These are phyloP conservation scores for Drosophila phalerata DNA, from an alignment of 2,888 invertebrate genomes.

Conservation along the genomic window DNA sequence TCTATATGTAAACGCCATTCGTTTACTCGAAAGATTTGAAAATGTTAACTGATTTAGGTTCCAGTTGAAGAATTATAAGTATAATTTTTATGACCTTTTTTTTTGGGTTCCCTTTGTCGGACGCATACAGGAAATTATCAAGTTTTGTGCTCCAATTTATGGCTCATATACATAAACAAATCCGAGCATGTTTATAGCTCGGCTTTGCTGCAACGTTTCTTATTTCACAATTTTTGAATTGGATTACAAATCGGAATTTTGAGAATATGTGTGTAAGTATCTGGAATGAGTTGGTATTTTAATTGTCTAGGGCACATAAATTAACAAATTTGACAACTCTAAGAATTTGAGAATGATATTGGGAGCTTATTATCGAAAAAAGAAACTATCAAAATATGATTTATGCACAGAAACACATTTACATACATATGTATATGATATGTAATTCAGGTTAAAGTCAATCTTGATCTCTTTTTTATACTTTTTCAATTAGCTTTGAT, in stretches of 20 bases:
- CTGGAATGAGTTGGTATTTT: slow-evolving; percentile 60
- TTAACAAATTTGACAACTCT: slow-evolving; percentile 53
- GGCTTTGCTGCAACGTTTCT: slow-evolving; percentile 44
- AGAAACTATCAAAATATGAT: slow-evolving; percentile 27
- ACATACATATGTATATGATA: not conserved
- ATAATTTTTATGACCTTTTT: slow-evolving; percentile 1
- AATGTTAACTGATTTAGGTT: slow-evolving; percentile 10
- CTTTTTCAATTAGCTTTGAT: not conserved
- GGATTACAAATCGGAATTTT: slow-evolving; percentile 32
- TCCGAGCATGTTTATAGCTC: slow-evolving; percentile 54
- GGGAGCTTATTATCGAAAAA: slow-evolving; percentile 10
- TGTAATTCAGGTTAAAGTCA: not conserved
- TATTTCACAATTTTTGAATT: slow-evolving; percentile 69
- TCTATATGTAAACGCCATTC: not conserved
- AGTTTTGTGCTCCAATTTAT: slow-evolving; percentile 56
- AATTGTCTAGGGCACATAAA: slow-evolving; percentile 64
- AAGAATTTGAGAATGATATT: slow-evolving; percentile 22
- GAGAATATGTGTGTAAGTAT: slow-evolving; percentile 13
- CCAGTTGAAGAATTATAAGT: slow-evolving; percentile 2
- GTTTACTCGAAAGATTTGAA: slow-evolving; percentile 22
- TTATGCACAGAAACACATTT: not conserved
- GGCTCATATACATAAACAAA: slow-evolving; percentile 58
- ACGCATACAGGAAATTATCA: slow-evolving; percentile 57
- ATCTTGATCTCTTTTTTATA: not conserved
- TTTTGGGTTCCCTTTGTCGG: slow-evolving; percentile 3